Base-by-base conservation (phyloP, 1,140 invertebrate species). In the Lepidurus apus region DNA sequence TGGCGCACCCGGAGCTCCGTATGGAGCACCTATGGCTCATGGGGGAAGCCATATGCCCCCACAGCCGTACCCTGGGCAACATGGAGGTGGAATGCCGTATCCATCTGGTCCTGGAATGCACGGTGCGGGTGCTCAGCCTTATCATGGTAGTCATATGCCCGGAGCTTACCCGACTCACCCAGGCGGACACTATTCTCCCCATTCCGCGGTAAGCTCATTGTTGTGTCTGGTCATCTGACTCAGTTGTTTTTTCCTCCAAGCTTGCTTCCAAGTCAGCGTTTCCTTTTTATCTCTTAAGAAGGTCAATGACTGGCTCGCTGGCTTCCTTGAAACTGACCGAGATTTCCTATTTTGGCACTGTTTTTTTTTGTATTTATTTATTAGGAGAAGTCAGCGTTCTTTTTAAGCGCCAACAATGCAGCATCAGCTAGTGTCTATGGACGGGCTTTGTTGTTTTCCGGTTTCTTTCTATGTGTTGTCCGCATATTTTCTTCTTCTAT, bases 81-180 rank as follows among this genome's bases (percentile, higher is more conserved):
- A 65, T 42, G 26, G 73, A 11, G 34, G 34, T 43, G 77, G 43
- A 24, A 44, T 73, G n/a, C 78, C 80, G n/a, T 78, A 81, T 73
- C 77, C 77, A 24, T 79, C 81, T 8, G 42, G 43, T 76, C 80
- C 80, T 11, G 80, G 79, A 73, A 76, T 80, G 7, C 75, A 76
- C 79, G 74, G 21, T 77, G 76, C 44, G 47, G 73, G 45, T 42
- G 74, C 42, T 26, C 53, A 65, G 17, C 42, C 77, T 17, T 77
- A 75, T 34, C 17, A 7, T 73, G 73, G 74, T 80, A 42, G 73
- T 73, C 44, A 45, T 53, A 45, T 75, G 11, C n/a, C 77, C 3
- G 42, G 65, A 42, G 21, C 77, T 10, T 43, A 73, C 7, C 43
- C 73, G n/a, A 24, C 73, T 26, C 21, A 65, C 8, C 43, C 74